phyloP scores from a whole-genome alignment of 2,888 invertebrate species.

The Caenorhabditis drosophilae region DNA sequence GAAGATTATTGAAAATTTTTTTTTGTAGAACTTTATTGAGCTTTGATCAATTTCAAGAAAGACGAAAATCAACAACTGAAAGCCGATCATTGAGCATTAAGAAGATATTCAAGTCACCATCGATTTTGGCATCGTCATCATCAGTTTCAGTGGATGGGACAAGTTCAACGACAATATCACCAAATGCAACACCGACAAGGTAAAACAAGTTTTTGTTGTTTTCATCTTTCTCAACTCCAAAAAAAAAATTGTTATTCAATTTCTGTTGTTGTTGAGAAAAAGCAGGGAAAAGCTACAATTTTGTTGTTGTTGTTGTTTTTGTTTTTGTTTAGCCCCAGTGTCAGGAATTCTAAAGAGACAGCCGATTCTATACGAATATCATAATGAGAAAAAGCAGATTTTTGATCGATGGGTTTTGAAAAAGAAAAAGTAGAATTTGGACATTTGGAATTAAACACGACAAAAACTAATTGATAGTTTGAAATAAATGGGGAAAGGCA shows the following conservation, averaged over 20 bases:
- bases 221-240: too few relatives aligned
- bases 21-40: conserved; percentile 69
- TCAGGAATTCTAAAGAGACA: too few relatives aligned
- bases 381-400: too few relatives aligned
- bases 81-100: conserved; percentile 51
- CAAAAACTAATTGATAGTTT: too few relatives aligned
- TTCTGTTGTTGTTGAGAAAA: neutral
- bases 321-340: too few relatives aligned
- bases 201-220: too few relatives aligned
- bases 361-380: too few relatives aligned
- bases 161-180: conserved; percentile 1
- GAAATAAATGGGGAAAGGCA: too few relatives aligned
- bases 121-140: conserved; percentile 35
- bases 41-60: conserved; percentile 85
- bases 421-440: too few relatives aligned
- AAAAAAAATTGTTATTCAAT: conserved; percentile 2
- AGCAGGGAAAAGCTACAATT: neutral
- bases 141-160: conserved; percentile 8
- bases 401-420: too few relatives aligned
- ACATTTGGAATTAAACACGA: too few relatives aligned
- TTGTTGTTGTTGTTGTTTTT: neutral
- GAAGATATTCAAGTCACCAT: conserved; percentile 52
- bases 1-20: neutral
- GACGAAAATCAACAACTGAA: conserved; percentile 76
- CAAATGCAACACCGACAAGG: conserved; percentile 7